phyloP scores from a whole-genome alignment of 2,113 vertebrate species.

The Sialia sialis region DNA sequence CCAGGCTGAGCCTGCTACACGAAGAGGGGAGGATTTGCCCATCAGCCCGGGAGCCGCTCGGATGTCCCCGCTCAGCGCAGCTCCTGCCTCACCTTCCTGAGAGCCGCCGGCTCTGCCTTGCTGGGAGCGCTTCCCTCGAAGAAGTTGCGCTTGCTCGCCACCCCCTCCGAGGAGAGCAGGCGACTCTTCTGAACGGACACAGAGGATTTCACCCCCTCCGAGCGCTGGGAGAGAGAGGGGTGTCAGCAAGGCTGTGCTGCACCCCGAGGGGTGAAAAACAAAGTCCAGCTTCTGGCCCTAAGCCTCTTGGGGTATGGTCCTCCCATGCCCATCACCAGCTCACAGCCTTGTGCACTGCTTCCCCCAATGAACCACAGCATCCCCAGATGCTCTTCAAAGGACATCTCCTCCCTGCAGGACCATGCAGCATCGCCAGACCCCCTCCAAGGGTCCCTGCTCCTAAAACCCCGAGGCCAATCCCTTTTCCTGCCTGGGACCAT shows the following conservation, averaged over 20 bases:
- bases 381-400: too few species aligned
- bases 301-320: not conserved
- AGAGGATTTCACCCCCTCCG: slow-evolving; percentile 66
- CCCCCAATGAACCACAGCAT: not conserved
- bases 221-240: slow-evolving; percentile 71
- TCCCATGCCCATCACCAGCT: not conserved
- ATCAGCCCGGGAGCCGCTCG: not conserved
- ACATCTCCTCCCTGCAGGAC: too few species aligned
- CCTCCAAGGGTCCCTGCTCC: not conserved
- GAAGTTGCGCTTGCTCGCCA: slow-evolving; percentile 86
- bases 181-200: slow-evolving; percentile 71
- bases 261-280: not conserved
- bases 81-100: slow-evolving; percentile 70
- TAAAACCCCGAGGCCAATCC: not conserved
- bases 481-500: not conserved
- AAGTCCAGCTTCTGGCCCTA: not conserved
- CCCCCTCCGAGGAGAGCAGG: slow-evolving; percentile 74
- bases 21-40: not conserved
- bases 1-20: rapidly evolving
- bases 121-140: slow-evolving; percentile 78
- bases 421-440: not conserved
- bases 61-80: not conserved
- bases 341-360: not conserved
- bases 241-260: not conserved
- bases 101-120: not conserved